Base-by-base conservation (phyloP, 1,140 invertebrate genomes). In the Drosophila nigrodunni region DNA sequence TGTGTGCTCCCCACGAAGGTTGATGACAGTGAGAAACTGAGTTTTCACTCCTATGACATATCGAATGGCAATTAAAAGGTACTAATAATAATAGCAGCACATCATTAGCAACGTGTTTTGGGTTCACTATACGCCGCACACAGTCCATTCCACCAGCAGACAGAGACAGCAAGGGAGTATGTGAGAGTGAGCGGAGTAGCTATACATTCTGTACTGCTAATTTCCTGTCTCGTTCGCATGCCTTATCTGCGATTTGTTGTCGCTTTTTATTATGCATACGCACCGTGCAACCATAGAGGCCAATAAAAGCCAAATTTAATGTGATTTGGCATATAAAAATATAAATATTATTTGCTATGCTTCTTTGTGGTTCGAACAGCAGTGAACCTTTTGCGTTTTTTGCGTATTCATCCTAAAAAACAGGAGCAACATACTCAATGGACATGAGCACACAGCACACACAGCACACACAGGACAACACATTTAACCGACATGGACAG, bases 251-350 rank as follows among this genome's bases (percentile, higher is more conserved):
- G 71, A 58, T 67, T 66, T 72, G 71, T 81, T 86, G 71, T 82
- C 71, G 79, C 80, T 71, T 88, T 88, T 88, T 89, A 87, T 87
- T 87, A 87, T 83, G 85, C 85, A 87, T 88, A 87, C 80, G 83
- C 77, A 82, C 67, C 69, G 79, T 81, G 55, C 21, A 46, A 60
- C 61, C 50, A 54, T 21, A 43, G 9, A 11, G 57, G 15, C 80
- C 79, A 87, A 87, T 87, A 87, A 87, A 88, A 74, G 73, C 77
- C 21, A 83, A 88, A 77, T 89, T 87, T 89, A 88, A 87, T 87
- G 70, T 78, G 85, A 87, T 83, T 80, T 89, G 80, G 70, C 83
- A 89, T 73, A 87, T 87, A 87, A 87, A 87, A 83, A 89, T 88
- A 87, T 74, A 77, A 89, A 87, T 83, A 87, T 89, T 89, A 76